A percentile compares a stretch with the other conserved stretches of the same genome.
Conservation (phyloP, 2,797 vertebrate genomes). For the Typhlichthys eigenmanni region DNA sequence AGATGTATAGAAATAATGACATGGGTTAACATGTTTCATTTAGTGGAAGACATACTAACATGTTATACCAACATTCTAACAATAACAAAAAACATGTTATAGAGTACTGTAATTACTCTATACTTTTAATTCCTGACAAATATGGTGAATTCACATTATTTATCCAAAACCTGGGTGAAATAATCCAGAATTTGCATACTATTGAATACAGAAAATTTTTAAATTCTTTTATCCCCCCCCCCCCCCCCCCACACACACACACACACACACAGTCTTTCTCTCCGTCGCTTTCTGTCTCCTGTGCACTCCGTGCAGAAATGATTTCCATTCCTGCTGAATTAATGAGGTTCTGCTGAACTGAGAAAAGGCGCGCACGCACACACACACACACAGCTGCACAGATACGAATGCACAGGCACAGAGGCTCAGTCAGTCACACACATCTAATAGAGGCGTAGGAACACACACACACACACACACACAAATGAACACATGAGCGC, state of each 20-base stretch:
- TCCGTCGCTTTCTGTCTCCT: slow-evolving; percentile 73
- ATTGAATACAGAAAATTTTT: slow-evolving; percentile 51
- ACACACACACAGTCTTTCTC: slow-evolving; percentile 47
- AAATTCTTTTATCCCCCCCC: slow-evolving; percentile 58
- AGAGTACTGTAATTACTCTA: not conserved
- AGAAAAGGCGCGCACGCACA: slow-evolving; percentile 66
- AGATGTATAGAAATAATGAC: no score
- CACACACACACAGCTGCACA: slow-evolving; percentile 6
- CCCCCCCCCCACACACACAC: slow-evolving; percentile 37
- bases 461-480: slow-evolving; percentile 26
- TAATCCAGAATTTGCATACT: slow-evolving; percentile 38
- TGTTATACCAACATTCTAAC: not conserved
- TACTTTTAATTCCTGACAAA: slow-evolving; percentile 19
- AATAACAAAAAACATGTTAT: not conserved
- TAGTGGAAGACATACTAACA: no score
- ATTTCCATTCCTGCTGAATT: slow-evolving; percentile 86
- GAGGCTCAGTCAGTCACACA: slow-evolving; percentile 25
- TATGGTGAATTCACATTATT: slow-evolving; percentile 26
- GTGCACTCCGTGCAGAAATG: slow-evolving; percentile 79
- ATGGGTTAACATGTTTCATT: no score
- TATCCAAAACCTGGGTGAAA: slow-evolving; percentile 36
- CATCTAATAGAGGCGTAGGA: no score
- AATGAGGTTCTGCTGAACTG: slow-evolving; percentile 87
- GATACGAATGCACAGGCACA: slow-evolving; percentile 36
- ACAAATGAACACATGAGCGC: slow-evolving; percentile 40